Evolutionary conservation across 2,113 vertebrate genomes (phyloP).

Genomic region (Paraplagusia blochii): DNA sequence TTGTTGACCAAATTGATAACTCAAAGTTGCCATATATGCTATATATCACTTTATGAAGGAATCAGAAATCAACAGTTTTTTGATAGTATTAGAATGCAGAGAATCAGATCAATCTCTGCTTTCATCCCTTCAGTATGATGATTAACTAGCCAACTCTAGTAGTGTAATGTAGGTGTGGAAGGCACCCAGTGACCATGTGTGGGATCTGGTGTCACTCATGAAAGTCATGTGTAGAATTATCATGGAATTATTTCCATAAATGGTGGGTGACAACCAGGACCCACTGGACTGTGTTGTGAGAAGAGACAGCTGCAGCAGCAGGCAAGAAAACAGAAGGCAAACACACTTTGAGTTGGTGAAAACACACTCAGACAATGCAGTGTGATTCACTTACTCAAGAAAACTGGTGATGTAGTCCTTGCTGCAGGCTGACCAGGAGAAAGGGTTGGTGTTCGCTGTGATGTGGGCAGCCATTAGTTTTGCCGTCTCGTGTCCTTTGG

Average conservation of each 20-base stretch:
- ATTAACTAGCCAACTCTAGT: neutral
- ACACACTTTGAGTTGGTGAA: no score
- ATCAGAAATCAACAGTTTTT: no score
- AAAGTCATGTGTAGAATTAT: slow-evolving; percentile 45
- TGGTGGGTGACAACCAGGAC: slow-evolving; percentile 42
- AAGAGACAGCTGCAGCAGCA: slow-evolving; percentile 23
- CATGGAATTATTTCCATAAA: slow-evolving; percentile 14
- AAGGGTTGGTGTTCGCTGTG: slow-evolving; percentile 98
- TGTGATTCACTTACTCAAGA: slow-evolving; percentile 92
- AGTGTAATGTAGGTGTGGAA: slow-evolving; percentile 35
- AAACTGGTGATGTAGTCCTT: slow-evolving; percentile 99
- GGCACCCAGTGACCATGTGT: slow-evolving; percentile 35
- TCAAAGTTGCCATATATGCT: no score
- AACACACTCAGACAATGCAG: slow-evolving; percentile 21
- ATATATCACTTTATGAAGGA: no score
- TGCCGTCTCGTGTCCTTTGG: slow-evolving; percentile 97
- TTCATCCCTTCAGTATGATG: no score
- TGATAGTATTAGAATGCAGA: no score
- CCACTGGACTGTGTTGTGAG: slow-evolving; percentile 35
- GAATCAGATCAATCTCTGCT: no score
- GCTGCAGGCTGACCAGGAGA: slow-evolving; percentile 98
- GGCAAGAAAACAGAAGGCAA: slow-evolving; percentile 21
- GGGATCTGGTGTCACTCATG: slow-evolving; percentile 36
- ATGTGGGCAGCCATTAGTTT: slow-evolving; percentile 99
- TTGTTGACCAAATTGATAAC: no score